Conservation (phyloP, 2,113 vertebrate species). For the Peucedramus taeniatus region DNA sequence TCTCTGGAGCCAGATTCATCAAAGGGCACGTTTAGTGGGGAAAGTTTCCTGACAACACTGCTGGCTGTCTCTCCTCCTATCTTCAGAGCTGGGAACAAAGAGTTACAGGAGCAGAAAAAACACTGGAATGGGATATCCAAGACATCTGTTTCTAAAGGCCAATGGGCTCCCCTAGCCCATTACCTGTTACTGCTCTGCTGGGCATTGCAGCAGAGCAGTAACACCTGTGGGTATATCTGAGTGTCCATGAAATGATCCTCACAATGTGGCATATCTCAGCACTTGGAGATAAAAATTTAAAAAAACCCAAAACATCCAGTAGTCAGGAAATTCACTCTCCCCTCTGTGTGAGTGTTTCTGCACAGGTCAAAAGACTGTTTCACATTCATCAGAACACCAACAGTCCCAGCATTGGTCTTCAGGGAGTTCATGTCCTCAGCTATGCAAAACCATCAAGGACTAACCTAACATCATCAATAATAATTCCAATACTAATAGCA, state of each 20-base stretch:
- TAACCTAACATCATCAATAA: neutral
- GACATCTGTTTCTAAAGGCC: neutral
- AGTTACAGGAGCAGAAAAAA: neutral
- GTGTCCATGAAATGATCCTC: neutral
- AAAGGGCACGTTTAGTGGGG: neutral
- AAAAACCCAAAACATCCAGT: neutral
- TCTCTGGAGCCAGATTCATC: neutral
- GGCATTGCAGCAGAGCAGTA: neutral
- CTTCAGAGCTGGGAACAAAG: neutral
- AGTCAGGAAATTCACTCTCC: neutral
- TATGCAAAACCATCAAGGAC: neutral
- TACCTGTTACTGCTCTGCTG: too few species aligned
- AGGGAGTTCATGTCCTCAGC: neutral
- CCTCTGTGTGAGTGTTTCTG: neutral
- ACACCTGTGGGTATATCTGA: accelerated
- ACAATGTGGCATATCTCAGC: neutral
- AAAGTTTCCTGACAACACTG: neutral
- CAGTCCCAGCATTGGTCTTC: neutral
- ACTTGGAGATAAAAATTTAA: neutral
- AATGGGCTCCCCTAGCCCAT: too few species aligned
- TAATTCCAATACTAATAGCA: neutral
- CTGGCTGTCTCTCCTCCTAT: neutral
- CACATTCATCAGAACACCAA: neutral
- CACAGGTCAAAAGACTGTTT: neutral
- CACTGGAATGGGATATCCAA: neutral